Evolutionary conservation across 2,113 vertebrate genomes (phyloP).

Genomic region (Caretta caretta): DNA sequence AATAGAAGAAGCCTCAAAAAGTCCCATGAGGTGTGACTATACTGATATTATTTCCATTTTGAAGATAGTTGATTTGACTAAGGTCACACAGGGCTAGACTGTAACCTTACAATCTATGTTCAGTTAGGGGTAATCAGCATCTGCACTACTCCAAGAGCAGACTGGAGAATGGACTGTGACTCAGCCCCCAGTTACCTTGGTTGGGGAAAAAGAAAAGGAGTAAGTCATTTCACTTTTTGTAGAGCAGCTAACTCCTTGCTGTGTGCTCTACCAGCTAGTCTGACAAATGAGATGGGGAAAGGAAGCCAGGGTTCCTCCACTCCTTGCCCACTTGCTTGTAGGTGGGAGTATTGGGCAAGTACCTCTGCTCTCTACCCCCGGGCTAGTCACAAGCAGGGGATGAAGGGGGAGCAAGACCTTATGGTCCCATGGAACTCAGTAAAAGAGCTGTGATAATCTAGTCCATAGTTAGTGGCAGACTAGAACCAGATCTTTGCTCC

Average conservation of each 20-base stretch:
- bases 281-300: background rate
- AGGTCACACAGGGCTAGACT: background rate
- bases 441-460: background rate
- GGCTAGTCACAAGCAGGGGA: background rate
- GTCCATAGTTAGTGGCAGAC: background rate
- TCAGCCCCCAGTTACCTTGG: background rate
- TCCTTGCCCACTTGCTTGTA: background rate
- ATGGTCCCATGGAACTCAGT: background rate
- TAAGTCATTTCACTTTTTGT: background rate
- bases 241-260: background rate
- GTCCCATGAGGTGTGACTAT: conserved; percentile 52
- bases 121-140: background rate
- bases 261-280: background rate
- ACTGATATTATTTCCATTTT: conserved; percentile 32
- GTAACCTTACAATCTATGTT: conserved; percentile 14
- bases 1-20: background rate
- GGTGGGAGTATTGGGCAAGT: background rate
- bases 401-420: background rate
- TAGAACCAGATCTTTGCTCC: background rate
- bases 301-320: background rate
- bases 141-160: background rate
- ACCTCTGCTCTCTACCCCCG: background rate
- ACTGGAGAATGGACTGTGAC: background rate
- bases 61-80: conserved; percentile 11
- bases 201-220: background rate